Evolutionary conservation across 92 coral and sea anemone genomes (phyloP).

Genomic region (Parazoanthus atlanticus): DNA sequence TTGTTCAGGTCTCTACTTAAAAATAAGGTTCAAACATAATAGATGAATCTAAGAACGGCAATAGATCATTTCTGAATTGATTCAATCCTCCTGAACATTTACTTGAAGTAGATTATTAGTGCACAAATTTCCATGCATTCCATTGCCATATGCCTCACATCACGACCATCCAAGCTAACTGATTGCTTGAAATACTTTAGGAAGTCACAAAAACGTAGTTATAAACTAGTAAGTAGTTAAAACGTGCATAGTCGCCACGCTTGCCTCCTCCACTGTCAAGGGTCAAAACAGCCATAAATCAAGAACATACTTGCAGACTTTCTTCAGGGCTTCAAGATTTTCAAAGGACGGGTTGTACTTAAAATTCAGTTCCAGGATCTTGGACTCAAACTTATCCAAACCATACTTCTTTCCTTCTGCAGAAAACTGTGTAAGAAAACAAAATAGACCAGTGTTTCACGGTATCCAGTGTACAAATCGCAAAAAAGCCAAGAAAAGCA

Average conservation of each 20-base stretch:
- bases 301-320: constrained; percentile 38
- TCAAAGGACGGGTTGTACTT: constrained; percentile 50
- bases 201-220: too few species aligned
- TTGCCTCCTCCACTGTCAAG: neutral
- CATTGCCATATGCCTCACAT: neutral
- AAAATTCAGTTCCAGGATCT: constrained; percentile 48
- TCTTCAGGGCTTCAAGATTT: constrained; percentile 48
- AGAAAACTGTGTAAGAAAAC: constrained; percentile 47
- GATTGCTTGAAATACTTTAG: neutral
- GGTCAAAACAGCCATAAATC: neutral
- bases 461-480: neutral
- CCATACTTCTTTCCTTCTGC: constrained; percentile 50
- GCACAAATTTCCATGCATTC: too few species aligned
- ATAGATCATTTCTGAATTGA: too few species aligned
- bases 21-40: too few species aligned
- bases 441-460: neutral
- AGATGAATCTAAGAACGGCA: too few species aligned
- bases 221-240: too few species aligned
- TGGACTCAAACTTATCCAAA: constrained; percentile 18
- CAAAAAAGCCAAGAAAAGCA: neutral
- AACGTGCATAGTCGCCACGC: too few species aligned
- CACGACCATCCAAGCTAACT: neutral
- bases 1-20: too few species aligned
- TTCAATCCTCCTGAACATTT: too few species aligned
- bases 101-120: too few species aligned